Percentiles rank a stretch among this genome's conserved stretches.
Conservation (phyloP, 2,797 vertebrate species). For the Hypotaenidia philippensis region DNA sequence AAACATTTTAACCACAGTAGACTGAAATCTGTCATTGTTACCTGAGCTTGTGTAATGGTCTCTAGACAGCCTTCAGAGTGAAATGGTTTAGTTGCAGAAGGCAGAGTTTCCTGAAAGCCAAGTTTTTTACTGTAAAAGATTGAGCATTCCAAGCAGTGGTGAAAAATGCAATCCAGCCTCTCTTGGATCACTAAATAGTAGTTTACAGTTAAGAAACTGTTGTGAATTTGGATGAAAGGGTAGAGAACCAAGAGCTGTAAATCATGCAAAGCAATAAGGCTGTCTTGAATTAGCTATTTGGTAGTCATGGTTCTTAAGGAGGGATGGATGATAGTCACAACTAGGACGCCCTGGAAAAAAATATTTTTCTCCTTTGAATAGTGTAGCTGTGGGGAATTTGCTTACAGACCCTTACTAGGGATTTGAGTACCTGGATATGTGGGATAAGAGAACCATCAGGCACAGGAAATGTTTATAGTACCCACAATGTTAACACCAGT, state of each 20-base stretch:
- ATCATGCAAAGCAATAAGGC: no score
- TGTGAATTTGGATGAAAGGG: not conserved
- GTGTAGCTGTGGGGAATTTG: not conserved
- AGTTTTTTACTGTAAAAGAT: not conserved
- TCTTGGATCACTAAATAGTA: not conserved
- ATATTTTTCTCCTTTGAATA: not conserved
- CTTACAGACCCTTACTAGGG: not conserved
- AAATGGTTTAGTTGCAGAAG: conserved; percentile 10
- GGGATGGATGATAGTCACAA: not conserved
- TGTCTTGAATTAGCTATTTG: not conserved
- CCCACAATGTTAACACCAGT: not conserved
- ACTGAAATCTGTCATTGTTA: conserved; percentile 48
- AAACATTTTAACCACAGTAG: not conserved
- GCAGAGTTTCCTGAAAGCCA: not conserved
- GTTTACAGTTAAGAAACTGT: not conserved
- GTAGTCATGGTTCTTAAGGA: not conserved
- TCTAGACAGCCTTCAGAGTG: conserved; percentile 1
- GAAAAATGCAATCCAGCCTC: not conserved
- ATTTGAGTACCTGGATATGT: not conserved
- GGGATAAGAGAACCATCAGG: not conserved
- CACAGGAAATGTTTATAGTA: not conserved
- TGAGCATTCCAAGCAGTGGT: not conserved
- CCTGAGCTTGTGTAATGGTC: conserved; percentile 15
- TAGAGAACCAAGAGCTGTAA: no score
- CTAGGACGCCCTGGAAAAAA: not conserved